phyloP scores from a whole-genome alignment of 2,113 vertebrate genomes.

The Acrocephalus arundinaceus region DNA sequence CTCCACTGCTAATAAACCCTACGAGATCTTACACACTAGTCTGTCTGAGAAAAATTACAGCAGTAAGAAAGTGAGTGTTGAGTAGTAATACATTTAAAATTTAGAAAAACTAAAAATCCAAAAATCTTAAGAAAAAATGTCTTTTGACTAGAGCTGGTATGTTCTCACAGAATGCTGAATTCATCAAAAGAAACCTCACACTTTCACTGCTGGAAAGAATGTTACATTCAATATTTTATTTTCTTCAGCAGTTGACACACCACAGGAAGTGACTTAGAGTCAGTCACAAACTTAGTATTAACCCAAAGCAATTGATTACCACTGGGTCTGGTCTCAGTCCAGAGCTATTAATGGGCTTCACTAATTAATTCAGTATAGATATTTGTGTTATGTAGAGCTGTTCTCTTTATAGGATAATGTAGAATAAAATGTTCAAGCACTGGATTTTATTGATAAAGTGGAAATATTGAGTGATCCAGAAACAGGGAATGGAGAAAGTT shows the following conservation, averaged over 20 bases:
- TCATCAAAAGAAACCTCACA: not conserved
- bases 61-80: not conserved
- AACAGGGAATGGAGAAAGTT: not conserved
- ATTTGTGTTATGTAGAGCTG: not conserved
- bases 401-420: not conserved
- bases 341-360: not conserved
- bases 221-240: not conserved
- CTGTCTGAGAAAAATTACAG: not conserved
- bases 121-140: not conserved
- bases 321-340: not conserved
- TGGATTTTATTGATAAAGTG: not conserved
- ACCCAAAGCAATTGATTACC: not conserved
- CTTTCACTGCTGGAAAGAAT: not conserved
- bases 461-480: not conserved
- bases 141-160: not conserved
- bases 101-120: not conserved
- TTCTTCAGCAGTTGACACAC: not conserved
- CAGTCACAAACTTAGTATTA: not conserved
- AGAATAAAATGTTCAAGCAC: not conserved
- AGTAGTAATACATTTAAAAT: not conserved
- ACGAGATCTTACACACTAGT: not conserved
- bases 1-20: not conserved
- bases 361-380: not conserved
- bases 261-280: not conserved
- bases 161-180: not conserved